Base-by-base conservation (phyloP, 1,140 invertebrate species). In the Melipona quadrifasciata region DNA sequence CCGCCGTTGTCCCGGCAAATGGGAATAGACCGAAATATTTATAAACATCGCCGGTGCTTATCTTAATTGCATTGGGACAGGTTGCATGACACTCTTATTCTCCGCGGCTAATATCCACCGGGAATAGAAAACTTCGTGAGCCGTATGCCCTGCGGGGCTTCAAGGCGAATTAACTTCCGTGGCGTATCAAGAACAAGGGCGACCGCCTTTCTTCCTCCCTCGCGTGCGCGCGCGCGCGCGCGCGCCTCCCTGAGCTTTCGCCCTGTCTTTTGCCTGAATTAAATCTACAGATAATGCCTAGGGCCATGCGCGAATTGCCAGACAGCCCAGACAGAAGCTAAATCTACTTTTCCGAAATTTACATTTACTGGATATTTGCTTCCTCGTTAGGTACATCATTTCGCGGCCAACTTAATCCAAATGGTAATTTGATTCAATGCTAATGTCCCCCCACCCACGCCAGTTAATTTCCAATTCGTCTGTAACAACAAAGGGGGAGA, bases 1-100 rank as follows among this genome's bases (percentile, higher is more conserved):
- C 53, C 21, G 39, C 1, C 24, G 51, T 47, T 31, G 51, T 17
- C 11, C 57, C 17, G 47, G 70, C 57, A 80, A 80, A 87, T 53
- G 80, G 64, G 82, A 73, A 57, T 39, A 39, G 58, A 65, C 31
- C 74, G 81, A 90, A 86, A 91, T 90, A 89, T 90, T 87, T 92
- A 91, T 92, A 93, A 92, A 92, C 89, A 92, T 88, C 84, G 86
- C 53, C 65, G 71, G 57, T 70, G 87, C 91, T 93, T 93, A 93
- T 93, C 92, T 93, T 92, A 93, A 93, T 93, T 93, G 90, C 90
- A 85, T 90, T 91, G 89, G 84, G 86, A 90, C 87, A 75, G 82
- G 84, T 89, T 77, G 80, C 90, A 83, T 83, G 80, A 72, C 91
- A 81, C 87, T 85, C 80, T 86, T 89, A 85, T 90, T 91, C 73